A percentile compares a stretch with the other conserved stretches of the same genome.
These are phyloP conservation scores for Polyergus mexicanus DNA, from an alignment of 1,140 invertebrate genomes.

Conservation along the genomic window DNA sequence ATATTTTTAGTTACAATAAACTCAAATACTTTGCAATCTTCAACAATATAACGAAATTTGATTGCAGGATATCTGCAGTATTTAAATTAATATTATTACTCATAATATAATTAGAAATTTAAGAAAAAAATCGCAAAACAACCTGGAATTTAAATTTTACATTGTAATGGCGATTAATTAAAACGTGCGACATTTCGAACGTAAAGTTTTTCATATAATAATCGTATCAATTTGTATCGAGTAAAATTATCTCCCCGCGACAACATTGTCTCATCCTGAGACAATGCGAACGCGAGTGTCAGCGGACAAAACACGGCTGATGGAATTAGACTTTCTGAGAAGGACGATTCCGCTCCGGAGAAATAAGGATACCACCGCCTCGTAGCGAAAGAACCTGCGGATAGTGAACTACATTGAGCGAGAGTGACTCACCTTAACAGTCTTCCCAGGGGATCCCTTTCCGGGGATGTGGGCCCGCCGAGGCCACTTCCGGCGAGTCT, in stretches of 20 bases:
- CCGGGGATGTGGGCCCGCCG: slow-evolving; percentile 80
- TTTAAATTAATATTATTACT: slow-evolving; percentile 7
- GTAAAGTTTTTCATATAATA: slow-evolving; percentile 7
- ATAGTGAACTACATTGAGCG: neutral
- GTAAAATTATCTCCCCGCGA: slow-evolving; percentile 24
- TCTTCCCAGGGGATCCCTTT: slow-evolving; percentile 82
- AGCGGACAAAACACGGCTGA: slow-evolving; percentile 42
- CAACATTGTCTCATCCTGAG: slow-evolving; percentile 19
- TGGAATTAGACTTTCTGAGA: slow-evolving; percentile 42
- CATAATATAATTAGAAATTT: neutral
- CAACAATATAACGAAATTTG: neutral
- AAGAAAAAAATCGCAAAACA: neutral
- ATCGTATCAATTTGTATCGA: slow-evolving; percentile 32
- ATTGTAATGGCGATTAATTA: slow-evolving; percentile 37
- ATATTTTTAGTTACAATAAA: neutral
- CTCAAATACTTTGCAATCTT: neutral
- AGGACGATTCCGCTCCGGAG: slow-evolving; percentile 31
- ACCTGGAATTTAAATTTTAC: slow-evolving; percentile 28
- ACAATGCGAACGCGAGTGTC: slow-evolving; percentile 4
- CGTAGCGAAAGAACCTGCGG: neutral
- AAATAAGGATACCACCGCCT: slow-evolving; percentile 34
- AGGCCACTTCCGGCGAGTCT: slow-evolving; percentile 77
- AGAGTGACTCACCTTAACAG: slow-evolving; percentile 77
- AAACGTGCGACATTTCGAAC: slow-evolving; percentile 1
- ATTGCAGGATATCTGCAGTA: neutral